Base-by-base conservation (phyloP, 2,888 invertebrate species). In the Saturnia pavonia region DNA sequence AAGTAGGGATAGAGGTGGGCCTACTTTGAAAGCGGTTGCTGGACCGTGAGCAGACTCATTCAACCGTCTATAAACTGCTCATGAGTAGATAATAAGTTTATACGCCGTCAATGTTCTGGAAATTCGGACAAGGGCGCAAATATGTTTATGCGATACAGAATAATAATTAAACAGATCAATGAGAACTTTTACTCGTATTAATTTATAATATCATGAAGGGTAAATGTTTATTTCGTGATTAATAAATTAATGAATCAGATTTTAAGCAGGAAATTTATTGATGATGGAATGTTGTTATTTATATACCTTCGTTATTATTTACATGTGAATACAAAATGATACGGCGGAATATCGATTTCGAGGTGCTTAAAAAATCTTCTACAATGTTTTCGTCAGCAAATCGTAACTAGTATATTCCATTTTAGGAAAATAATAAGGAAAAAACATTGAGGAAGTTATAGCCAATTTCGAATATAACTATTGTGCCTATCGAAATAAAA, bases 61-160 rank as follows among this genome's bases (percentile, higher is more conserved):
- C 87, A 87, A 77, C 85, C 87, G 84, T 78, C 85, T 81, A 82
- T 85, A 85, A 86, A 81, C 82, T 84, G 82, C 83, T 85, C 88
- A 89, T 83, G 86, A 84, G 85, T 82, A 85, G 82, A 85, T 86
- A 85, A 88, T 83, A 84, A 85, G 86, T 85, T 86, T 85, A 88
- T 86, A 85, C 86, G 83, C 78, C 82, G 83, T 78, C 86, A 84
- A 83, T 88, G 86, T 87, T 82, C 84, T 88, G 90, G 90, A 91
- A 92, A 91, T 90, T 91, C 89, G 91, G 89, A 84, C 90, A 91
- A 90, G 89, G 90, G 84, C 87, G 86, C 77, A 81, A 82, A 82
- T 76, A 77, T 77, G 76, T 79, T 84, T 80, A 78, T 78, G 74
- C 76, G 73, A 74, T 48, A 68, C 65, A 65, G 40, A n/a, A 65